Percentiles rank a stretch among this genome's conserved stretches.
Evolutionary conservation across 2,797 vertebrate genomes (phyloP).

Genomic region (Mormyrus hasselquistii): DNA sequence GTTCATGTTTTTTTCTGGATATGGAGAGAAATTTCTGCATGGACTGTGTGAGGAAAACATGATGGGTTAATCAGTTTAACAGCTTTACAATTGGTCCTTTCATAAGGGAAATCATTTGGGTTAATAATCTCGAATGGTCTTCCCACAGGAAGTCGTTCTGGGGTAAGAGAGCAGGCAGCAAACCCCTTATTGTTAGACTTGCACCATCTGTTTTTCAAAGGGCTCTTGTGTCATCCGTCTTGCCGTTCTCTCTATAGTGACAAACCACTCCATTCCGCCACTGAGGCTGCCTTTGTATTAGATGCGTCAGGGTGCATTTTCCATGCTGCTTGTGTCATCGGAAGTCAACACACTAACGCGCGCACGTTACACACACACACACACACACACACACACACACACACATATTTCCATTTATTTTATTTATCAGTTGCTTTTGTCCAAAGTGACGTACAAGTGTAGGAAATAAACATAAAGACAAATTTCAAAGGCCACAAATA

Average conservation of each 20-base stretch:
- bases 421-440: not conserved
- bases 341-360: not conserved
- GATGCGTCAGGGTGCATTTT: conserved; percentile 46
- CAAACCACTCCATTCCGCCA: conserved; percentile 48
- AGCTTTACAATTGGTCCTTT: conserved; percentile 27
- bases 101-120: conserved; percentile 37
- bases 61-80: not conserved
- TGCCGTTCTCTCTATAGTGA: conserved; percentile 34
- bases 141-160: conserved; percentile 56
- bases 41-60: not conserved
- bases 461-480: not conserved
- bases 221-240: conserved; percentile 60
- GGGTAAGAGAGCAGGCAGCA: conserved; percentile 47
- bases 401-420: not conserved
- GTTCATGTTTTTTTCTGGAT: not conserved
- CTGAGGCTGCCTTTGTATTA: conserved; percentile 56
- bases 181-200: conserved; percentile 67
- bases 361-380: too few species aligned
- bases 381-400: not conserved
- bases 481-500: not conserved
- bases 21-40: not conserved
- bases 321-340: conserved; percentile 27
- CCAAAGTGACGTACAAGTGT: not conserved
- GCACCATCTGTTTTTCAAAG: conserved; percentile 70
- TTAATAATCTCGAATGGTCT: conserved; percentile 55